These are phyloP conservation scores for Eolophus roseicapilla DNA, from an alignment of 2,113 vertebrate genomes.

Conservation along the genomic window DNA sequence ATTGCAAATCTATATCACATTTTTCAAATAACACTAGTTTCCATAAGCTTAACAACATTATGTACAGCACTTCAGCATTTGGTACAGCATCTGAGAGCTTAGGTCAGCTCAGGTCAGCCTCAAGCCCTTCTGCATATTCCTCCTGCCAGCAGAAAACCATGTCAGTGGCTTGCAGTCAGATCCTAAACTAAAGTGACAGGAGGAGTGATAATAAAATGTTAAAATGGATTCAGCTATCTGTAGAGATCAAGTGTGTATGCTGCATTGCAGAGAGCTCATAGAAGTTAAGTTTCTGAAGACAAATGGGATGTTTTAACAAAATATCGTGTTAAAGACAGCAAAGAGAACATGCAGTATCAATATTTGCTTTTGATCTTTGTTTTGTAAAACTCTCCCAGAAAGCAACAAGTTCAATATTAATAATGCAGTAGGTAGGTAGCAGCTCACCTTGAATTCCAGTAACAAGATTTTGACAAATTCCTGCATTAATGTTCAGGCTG, in stretches of 20 bases:
- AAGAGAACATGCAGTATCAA: background rate
- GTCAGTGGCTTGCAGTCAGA: background rate
- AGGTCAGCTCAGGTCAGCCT: background rate
- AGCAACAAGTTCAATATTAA: background rate
- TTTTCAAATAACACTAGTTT: background rate
- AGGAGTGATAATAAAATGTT: background rate
- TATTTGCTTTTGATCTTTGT: background rate
- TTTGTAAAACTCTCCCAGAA: background rate
- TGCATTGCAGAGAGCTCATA: background rate
- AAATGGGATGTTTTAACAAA: background rate
- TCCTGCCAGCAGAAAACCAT: background rate
- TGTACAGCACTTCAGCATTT: background rate
- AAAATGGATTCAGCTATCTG: background rate
- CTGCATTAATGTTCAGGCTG: background rate
- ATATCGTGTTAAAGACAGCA: background rate
- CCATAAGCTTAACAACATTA: background rate
- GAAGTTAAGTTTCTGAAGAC: background rate
- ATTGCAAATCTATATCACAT: rapidly evolving
- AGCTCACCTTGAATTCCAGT: background rate
- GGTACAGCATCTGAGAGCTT: background rate
- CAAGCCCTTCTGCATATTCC: background rate
- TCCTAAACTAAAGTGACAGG: background rate
- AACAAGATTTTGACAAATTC: background rate
- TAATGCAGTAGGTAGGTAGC: background rate
- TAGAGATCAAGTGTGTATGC: background rate